These are phyloP conservation scores for Gorsachius magnificus DNA, from an alignment of 2,797 vertebrate species.

Conservation along the genomic window DNA sequence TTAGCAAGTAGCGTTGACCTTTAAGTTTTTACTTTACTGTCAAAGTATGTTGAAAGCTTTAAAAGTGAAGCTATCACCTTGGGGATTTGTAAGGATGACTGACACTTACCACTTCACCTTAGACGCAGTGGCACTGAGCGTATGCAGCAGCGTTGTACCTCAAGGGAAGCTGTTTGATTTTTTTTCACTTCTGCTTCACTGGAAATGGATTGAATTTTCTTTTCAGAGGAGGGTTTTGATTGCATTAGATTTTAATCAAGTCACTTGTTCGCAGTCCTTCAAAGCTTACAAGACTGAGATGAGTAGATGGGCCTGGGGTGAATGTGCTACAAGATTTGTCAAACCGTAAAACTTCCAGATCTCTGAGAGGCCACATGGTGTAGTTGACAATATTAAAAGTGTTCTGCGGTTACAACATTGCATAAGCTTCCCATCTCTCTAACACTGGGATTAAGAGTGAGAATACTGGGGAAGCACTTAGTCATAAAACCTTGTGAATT, in stretches of 20 bases:
- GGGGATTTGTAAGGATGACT: conserved; percentile 78
- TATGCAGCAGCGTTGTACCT: conserved; percentile 59
- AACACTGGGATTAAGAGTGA: conserved; percentile 25
- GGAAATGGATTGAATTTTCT: conserved; percentile 70
- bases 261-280: conserved; percentile 68
- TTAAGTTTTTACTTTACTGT: conserved; percentile 83
- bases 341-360: conserved; percentile 48
- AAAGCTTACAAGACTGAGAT: conserved; percentile 52
- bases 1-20: conserved; percentile 84
- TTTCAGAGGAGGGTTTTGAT: conserved; percentile 73
- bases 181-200: conserved; percentile 75
- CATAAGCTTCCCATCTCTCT: conserved; percentile 7
- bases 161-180: conserved; percentile 70
- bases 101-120: conserved; percentile 77
- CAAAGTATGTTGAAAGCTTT: conserved; percentile 79
- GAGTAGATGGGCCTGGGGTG: conserved; percentile 70
- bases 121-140: conserved; percentile 34
- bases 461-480: conserved; percentile 22
- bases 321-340: conserved; percentile 64
- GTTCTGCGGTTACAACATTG: conserved; percentile 46
- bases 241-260: conserved; percentile 76
- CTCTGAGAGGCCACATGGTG: conserved; percentile 63
- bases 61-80: conserved; percentile 84
- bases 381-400: conserved; percentile 53
- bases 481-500: conserved; percentile 33